Base-by-base conservation (phyloP, 1,140 invertebrate species). In the Nomia melanderi region DNA sequence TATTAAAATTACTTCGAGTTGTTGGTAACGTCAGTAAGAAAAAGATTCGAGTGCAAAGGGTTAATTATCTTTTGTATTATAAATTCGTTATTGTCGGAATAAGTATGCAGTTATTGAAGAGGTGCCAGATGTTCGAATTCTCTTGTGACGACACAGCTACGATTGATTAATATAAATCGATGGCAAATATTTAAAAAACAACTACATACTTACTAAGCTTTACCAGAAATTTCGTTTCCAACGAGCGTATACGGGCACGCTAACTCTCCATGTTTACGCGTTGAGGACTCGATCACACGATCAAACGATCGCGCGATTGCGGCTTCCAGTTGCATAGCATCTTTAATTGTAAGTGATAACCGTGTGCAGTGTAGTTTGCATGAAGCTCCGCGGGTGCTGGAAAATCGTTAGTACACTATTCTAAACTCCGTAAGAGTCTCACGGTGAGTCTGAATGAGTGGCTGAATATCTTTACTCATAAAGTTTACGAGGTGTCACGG, bases 401-500 rank as follows among this genome's bases (percentile, higher is more conserved):
- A 69, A 82, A 87, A 84, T 87, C 84, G 86, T 87, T 87, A 86
- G 84, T 67, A 59, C 79, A 53, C 72, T 87, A 86, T 87, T 87
- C 73, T 84, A 59, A 75, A 78, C 79, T 57, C 67, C 25, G 36
- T 41, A n/a, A 59, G 47, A 70, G 62, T 57, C 63, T 36, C 53
- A 31, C 63, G 67, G 25, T 65, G 12, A 20, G 27, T 1, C n/a
- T 36, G 36, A 36, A 36, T 36, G 8, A 5, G 33, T n/a, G n/a
- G n/a, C n/a, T n/a, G n/a, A n/a, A n/a, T 39, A 53, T 69, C 50
- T 33, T 39, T 6, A 6, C 23, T 39, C n/a, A 7, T 3, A 25
- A 25, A 20, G 23, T 53, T 53, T 7, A 11, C 50, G n/a, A 53
- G n/a, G n/a, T 53, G 7, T 53, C 50, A 53, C n/a, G 23, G n/a